These are phyloP conservation scores for Ancistrus triradiatus DNA, from an alignment of 2,113 vertebrate genomes.

Conservation along the genomic window DNA sequence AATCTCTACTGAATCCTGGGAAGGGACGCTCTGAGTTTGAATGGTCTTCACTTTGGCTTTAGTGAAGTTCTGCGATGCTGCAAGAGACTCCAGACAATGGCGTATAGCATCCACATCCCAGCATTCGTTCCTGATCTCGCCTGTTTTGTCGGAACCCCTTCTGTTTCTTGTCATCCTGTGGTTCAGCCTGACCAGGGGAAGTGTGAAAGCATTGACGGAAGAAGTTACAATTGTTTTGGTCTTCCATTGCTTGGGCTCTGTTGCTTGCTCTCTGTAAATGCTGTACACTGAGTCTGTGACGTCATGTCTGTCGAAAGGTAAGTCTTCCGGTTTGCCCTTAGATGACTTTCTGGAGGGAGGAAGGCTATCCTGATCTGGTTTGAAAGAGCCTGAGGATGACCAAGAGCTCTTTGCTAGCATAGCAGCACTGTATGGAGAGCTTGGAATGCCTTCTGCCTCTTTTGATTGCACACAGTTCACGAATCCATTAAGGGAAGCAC, in stretches of 20 bases:
- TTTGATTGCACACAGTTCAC: conserved; percentile 71
- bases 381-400: conserved; percentile 59
- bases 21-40: conserved; percentile 32
- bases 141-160: conserved; percentile 48
- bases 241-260: conserved; percentile 46
- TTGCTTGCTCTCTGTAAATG: conserved; percentile 68
- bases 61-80: conserved; percentile 24
- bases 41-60: conserved; percentile 45
- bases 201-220: conserved; percentile 75
- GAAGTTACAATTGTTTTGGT: conserved; percentile 72
- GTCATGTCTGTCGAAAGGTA: conserved; percentile 51
- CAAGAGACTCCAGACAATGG: conserved; percentile 29
- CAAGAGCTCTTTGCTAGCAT: conserved; percentile 70
- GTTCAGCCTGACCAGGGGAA: conserved; percentile 67
- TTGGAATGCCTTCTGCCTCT: conserved; percentile 67
- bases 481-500: conserved; percentile 75
- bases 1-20: conserved; percentile 49
- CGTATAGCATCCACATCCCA: conserved; percentile 49
- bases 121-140: conserved; percentile 16
- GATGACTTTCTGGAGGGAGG: conserved; percentile 48
- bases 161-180: conserved; percentile 49
- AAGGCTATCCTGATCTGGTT: conserved; percentile 46
- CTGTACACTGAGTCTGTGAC: conserved; percentile 78
- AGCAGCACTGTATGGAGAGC: conserved; percentile 66
- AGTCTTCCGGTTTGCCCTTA: conserved; percentile 34